A percentile compares a stretch with the other conserved stretches of the same genome.
These are phyloP conservation scores for Acronicta alni DNA, from an alignment of 2,888 invertebrate genomes.

Conservation along the genomic window DNA sequence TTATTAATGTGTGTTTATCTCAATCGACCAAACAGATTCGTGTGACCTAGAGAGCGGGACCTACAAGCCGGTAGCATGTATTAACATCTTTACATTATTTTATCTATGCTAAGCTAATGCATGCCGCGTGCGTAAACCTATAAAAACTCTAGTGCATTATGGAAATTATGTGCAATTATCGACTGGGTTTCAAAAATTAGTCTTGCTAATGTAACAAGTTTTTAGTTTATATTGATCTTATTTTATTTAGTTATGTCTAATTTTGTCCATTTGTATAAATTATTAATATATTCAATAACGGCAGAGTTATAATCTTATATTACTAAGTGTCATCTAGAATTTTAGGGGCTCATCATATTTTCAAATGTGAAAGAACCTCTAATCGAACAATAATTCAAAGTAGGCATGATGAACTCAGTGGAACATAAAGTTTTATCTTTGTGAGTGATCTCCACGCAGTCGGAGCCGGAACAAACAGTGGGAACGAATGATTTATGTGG, in stretches of 20 bases:
- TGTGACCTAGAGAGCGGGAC: conserved; percentile 47
- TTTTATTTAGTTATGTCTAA: neutral
- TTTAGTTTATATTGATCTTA: neutral
- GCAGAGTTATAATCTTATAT: neutral
- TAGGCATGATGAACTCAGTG: conserved; percentile 42
- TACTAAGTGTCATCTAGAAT: neutral
- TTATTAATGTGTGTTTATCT: conserved; percentile 33
- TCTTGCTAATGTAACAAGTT: neutral
- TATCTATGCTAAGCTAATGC: conserved; percentile 60
- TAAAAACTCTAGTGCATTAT: conserved; percentile 44
- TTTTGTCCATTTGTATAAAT: too few species aligned
- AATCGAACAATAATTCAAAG: conserved; percentile 33
- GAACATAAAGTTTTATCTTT: conserved; percentile 57
- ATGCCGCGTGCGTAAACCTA: conserved; percentile 41
- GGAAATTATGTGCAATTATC: conserved; percentile 45
- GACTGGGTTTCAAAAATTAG: conserved; percentile 16
- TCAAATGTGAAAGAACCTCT: conserved; percentile 32
- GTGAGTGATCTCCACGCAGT: conserved; percentile 62
- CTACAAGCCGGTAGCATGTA: conserved; percentile 45
- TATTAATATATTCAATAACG: neutral
- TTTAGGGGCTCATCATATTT: neutral
- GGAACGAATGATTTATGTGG: conserved; percentile 65
- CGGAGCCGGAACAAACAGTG: conserved; percentile 52
- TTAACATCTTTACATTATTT: conserved; percentile 40
- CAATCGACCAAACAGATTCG: conserved; percentile 32